phyloP scores from a whole-genome alignment of 2,888 invertebrate genomes.

The Notocelia uddmanniana region DNA sequence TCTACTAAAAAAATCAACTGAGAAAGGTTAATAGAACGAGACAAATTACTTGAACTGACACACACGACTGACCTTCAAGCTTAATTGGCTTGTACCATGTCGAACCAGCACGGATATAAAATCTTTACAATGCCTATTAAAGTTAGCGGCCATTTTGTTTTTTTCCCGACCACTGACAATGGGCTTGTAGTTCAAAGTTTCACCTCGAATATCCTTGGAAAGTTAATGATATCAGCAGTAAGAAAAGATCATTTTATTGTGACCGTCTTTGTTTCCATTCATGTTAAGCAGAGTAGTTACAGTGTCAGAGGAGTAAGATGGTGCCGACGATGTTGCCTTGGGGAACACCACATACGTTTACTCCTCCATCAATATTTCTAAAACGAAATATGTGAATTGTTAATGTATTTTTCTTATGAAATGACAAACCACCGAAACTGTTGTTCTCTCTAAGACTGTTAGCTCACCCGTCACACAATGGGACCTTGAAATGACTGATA shows the following conservation, averaged over 20 bases:
- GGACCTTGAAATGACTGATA: conserved; percentile 38
- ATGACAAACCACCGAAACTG: not conserved
- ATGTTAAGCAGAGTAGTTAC: no score
- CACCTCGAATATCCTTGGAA: conserved; percentile 4
- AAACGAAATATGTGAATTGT: no score
- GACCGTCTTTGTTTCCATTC: no score
- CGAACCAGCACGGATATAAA: conserved; percentile 27
- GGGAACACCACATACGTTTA: not conserved
- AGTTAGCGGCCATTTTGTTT: conserved; percentile 27
- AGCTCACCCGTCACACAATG: conserved; percentile 13
- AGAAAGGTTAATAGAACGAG: not conserved
- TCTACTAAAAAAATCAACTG: not conserved
- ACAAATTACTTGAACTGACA: conserved; percentile 10
- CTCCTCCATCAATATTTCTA: not conserved
- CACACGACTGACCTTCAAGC: conserved; percentile 9
- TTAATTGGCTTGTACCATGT: conserved; percentile 29
- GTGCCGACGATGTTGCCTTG: not conserved
- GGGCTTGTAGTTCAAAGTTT: conserved; percentile 30
- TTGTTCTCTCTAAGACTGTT: not conserved
- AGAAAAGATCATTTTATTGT: not conserved
- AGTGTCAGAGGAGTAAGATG: not conserved
- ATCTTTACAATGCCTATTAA: conserved; percentile 33
- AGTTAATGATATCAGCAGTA: conserved; percentile 18
- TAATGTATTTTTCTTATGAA: no score
- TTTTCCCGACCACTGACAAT: conserved; percentile 5